Percentiles rank a stretch among this genome's conserved stretches.
These are phyloP conservation scores for Philereme vetulata DNA, from an alignment of 2,888 invertebrate genomes.

Conservation along the genomic window DNA sequence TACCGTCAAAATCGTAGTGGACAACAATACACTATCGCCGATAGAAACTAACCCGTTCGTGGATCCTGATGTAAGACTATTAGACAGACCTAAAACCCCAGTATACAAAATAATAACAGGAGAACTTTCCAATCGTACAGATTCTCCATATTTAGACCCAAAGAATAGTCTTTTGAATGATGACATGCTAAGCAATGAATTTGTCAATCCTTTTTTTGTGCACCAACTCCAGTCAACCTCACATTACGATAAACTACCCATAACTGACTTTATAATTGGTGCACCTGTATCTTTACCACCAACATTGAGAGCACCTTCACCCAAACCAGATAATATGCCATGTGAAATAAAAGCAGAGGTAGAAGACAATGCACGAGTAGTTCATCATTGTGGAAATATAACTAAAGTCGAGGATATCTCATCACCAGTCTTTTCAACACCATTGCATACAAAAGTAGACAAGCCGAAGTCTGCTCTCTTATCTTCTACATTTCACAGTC, in stretches of 20 bases:
- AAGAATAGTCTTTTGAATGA: constrained; percentile 48
- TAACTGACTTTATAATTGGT: constrained; percentile 78
- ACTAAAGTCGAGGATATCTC: constrained; percentile 36
- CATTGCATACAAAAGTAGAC: constrained; percentile 42
- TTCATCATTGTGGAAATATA: constrained; percentile 25
- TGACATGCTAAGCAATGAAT: constrained; percentile 60
- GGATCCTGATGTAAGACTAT: constrained; percentile 44
- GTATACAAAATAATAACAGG: constrained; percentile 71
- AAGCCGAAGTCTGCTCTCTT: constrained; percentile 38
- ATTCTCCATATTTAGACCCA: constrained; percentile 56
- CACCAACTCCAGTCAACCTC: constrained; percentile 54
- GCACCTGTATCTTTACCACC: constrained; percentile 79
- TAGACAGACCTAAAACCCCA: constrained; percentile 71
- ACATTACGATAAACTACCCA: constrained; percentile 47
- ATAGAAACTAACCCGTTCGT: constrained; percentile 59
- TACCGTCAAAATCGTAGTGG: constrained; percentile 59
- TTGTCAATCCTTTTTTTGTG: constrained; percentile 69
- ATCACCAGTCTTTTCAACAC: constrained; percentile 46
- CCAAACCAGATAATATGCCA: constrained; percentile 58
- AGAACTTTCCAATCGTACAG: constrained; percentile 54
- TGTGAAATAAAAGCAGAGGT: constrained; percentile 48
- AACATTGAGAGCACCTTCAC: constrained; percentile 60
- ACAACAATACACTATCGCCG: constrained; percentile 47
- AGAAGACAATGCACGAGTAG: constrained; percentile 31
- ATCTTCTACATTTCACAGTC: constrained; percentile 61